Evolutionary conservation across 2,888 invertebrate species (phyloP).

Genomic region (Xestia rhomboidea): DNA sequence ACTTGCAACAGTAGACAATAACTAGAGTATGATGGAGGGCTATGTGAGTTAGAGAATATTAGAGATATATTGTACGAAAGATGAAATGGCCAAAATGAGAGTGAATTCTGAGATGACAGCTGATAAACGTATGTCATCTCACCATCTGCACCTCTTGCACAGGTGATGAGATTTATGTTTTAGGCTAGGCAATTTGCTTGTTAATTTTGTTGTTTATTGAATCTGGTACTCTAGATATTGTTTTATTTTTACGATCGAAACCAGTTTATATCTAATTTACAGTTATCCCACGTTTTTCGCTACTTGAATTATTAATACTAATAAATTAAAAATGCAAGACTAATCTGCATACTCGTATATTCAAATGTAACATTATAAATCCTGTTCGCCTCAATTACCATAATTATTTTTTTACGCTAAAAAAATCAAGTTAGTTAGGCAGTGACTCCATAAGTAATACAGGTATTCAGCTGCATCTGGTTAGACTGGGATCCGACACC

Average conservation of each 20-base stretch:
- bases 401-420: conserved; percentile 2
- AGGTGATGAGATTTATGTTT: not conserved
- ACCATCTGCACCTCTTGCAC: not conserved
- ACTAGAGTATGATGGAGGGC: not conserved
- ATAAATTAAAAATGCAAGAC: conserved; percentile 3
- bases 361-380: conserved; percentile 11
- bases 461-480: not conserved
- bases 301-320: not conserved
- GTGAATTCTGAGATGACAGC: not conserved
- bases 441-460: not conserved
- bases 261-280: not conserved
- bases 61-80: not conserved
- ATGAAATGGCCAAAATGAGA: not conserved
- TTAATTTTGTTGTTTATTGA: no score
- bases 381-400: not conserved
- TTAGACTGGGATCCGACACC: not conserved
- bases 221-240: not conserved
- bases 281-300: not conserved
- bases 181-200: not conserved
- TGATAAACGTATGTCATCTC: not conserved
- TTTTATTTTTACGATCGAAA: not conserved
- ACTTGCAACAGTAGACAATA: not conserved
- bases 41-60: not conserved
- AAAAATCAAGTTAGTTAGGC: not conserved
- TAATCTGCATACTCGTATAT: conserved; percentile 8